Evolutionary conservation across 1,140 invertebrate genomes (phyloP), one percentile per base, ranked within the genome.

Genomic region (Globodera ellingtonae): DNA sequence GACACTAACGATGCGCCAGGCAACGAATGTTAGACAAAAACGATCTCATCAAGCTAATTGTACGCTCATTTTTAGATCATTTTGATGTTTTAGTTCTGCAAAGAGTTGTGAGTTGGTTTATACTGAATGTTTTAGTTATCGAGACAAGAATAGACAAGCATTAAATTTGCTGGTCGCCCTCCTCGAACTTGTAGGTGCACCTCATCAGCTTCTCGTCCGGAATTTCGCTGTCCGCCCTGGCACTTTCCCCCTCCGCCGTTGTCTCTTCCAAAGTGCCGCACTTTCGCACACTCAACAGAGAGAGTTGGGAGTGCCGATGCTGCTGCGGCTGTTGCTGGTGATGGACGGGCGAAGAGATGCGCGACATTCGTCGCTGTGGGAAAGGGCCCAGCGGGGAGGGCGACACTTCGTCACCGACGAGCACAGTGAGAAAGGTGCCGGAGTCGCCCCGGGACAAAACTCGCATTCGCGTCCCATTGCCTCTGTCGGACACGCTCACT

Each of bases 381-480:
- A 18, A 47, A 70, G 7, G 24, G 10, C 67, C 46, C 10, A 47
- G 35, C 24, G 67, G 24, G 24, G 35, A 70, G 67, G 67, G 10
- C 6, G 67, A 35, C 67, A 47, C 15, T 70, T 70, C 35, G 7
- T 70, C 35, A 18, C 67, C n/a, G 9, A 35, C 67, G 24, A 10
- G 7, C 24, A 77, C 75, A 44, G 75, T 67, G 48, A 77, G 62
- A 21, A 62, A 77, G 48, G 62, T 65, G 56, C 50, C 75, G 0
- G 75, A 77, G n/a, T 77, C 75, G 24, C 75, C 59, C 10, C 75
- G 62, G 48, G 75, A 77, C 18, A 77, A 46, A 13, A 77, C 21
- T 18, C 75, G 0, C 21, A 77, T 62, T 21, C 75, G 75, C 0
- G 75, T 76, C 21, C 52, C 24, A 75, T 65, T 65, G 21, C 56